These are phyloP conservation scores for Synanthedon tipuliformis DNA, from an alignment of 2,888 invertebrate genomes.

Conservation along the genomic window DNA sequence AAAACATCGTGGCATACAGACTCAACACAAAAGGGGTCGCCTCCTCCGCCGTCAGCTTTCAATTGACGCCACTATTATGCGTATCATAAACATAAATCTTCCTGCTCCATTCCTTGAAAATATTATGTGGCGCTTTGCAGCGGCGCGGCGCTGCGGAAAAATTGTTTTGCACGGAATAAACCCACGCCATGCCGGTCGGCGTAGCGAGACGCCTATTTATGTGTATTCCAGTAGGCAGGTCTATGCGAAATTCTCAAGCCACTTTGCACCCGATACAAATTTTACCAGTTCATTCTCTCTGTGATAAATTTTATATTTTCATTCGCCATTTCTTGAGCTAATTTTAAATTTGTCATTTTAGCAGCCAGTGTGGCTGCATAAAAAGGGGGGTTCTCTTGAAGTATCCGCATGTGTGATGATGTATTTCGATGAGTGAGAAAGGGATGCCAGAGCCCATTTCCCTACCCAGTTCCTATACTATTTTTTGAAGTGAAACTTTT, in stretches of 20 bases:
- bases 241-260: not conserved
- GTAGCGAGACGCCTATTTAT: not conserved
- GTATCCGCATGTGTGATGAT: no score
- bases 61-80: slow-evolving; percentile 37
- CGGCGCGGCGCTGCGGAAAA: slow-evolving; percentile 17
- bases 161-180: slow-evolving; percentile 17
- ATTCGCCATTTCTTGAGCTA: no score
- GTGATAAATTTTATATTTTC: no score
- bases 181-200: slow-evolving; percentile 6
- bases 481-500: no score
- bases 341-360: no score
- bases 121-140: slow-evolving; percentile 27
- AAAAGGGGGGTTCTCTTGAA: no score
- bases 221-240: not conserved
- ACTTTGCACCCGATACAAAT: not conserved
- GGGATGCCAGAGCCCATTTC: no score
- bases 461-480: no score
- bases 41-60: slow-evolving; percentile 22
- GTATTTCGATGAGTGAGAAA: no score
- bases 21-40: slow-evolving; percentile 23
- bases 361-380: no score
- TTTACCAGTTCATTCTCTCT: no score
- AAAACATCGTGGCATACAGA: slow-evolving; percentile 9
- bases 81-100: slow-evolving; percentile 42
- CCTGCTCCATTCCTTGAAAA: slow-evolving; percentile 25